Conservation (phyloP, 2,888 invertebrate species). For the Idaea biselata region DNA sequence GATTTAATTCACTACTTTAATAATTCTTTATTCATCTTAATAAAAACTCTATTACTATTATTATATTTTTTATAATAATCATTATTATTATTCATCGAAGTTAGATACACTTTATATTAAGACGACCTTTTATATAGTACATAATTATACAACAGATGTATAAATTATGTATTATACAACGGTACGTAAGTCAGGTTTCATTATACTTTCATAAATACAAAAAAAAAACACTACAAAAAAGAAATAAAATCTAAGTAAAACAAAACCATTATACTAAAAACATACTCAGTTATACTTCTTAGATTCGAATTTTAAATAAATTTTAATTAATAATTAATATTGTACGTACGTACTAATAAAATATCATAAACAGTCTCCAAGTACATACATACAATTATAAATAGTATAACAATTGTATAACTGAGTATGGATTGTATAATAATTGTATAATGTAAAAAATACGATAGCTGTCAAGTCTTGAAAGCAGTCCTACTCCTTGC, state of each 20-base stretch:
- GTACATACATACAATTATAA: slow-evolving; percentile 80
- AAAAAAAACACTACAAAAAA: slow-evolving; percentile 29
- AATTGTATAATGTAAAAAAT: slow-evolving; percentile 28
- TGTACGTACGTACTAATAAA: slow-evolving; percentile 78
- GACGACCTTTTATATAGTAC: slow-evolving; percentile 54
- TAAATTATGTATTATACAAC: slow-evolving; percentile 44
- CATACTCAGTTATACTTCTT: slow-evolving; percentile 49
- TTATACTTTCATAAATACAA: slow-evolving; percentile 35
- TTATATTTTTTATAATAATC: slow-evolving; percentile 74
- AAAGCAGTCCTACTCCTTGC: slow-evolving; percentile 45
- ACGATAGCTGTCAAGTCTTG: slow-evolving; percentile 69
- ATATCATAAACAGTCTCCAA: slow-evolving; percentile 77
- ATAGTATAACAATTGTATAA: slow-evolving; percentile 71
- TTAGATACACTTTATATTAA: slow-evolving; percentile 75
- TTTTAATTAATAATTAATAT: slow-evolving; percentile 63
- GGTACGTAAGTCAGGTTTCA: slow-evolving; percentile 40
- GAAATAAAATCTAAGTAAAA: slow-evolving; percentile 39
- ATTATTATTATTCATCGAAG: slow-evolving; percentile 74
- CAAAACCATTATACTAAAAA: slow-evolving; percentile 35
- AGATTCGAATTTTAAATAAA: slow-evolving; percentile 74
- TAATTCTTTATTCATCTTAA: slow-evolving; percentile 77
- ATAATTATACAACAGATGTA: slow-evolving; percentile 40
- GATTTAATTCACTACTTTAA: slow-evolving; percentile 69
- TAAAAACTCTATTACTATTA: slow-evolving; percentile 80
- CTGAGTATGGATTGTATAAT: slow-evolving; percentile 41